Evolutionary conservation across 1,140 invertebrate genomes (phyloP), one percentile per base, ranked within the genome.

Genomic region (Druon quercuslanigerum): DNA sequence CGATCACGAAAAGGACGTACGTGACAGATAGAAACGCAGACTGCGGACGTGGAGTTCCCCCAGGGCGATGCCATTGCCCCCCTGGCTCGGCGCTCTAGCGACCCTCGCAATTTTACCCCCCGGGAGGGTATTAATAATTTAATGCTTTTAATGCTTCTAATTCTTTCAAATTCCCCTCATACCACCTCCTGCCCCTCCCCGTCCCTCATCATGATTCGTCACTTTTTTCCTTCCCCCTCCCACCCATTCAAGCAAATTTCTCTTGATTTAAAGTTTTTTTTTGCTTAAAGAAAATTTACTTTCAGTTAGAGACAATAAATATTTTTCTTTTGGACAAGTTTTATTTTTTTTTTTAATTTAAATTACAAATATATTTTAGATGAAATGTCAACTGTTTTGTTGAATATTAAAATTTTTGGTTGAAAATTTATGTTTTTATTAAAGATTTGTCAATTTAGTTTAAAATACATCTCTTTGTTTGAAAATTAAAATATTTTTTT

Each of bases 61-160:
- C 82, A 80, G 86, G 85, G 83, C 80, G 83, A 87, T 86, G 84
- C 40, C 25, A 33, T 33, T 33, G 25, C 79, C 82, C 87, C 87
- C 86, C 83, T 78, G 79, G 83, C 83, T 84, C 82, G 84, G 77
- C 60, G 80, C 75, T 79, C 56, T 76, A 77, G 56, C 83, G 83
- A 85, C 83, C 80, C 80, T 84, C 78, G 79, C 78, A 76, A 77
- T 71, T 78, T 78, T 60, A 54, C 72, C 73, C 77, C 77, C 8
- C 78, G 33, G 46, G 66, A 73, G 74, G 71, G 77, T 83, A 87
- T 88, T 86, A 86, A 88, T 88, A 86, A 88, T 89, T 89, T 86
- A 88, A 87, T 84, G 81, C 82, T 72, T 87, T 88, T 86, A 86
- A 86, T 88, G 84, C 78, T 76, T 33, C 66, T 66, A 57, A 54